Base-by-base conservation (phyloP, 2,888 invertebrate species). In the Osmoderma eremita region DNA sequence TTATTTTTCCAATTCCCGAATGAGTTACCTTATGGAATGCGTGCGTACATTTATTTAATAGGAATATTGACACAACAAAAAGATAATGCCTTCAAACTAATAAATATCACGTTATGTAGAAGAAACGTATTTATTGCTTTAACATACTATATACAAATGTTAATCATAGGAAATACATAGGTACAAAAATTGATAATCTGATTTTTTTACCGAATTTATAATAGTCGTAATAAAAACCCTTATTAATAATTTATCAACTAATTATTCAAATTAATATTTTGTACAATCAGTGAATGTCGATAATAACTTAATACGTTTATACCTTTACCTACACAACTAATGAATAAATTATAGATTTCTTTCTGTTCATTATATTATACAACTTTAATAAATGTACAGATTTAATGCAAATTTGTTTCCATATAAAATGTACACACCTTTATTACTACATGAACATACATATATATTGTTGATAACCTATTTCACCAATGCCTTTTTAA, bases 101-200 rank as follows among this genome's bases (percentile, higher is more conserved):
- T 48, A 39, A 56, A 41, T 38, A 10, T 13, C 22, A 30, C 5
- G 30, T 30, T 13, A 24, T n/a, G 36, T 64, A 64, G 51, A 64
- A 64, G 53, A 64, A 64, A 64, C 53, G 42, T 64, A 51, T 64
- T 64, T 64, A 64, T 64, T 64, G 64, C 64, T 64, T 64, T 22
- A 64, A 51, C 41, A 65, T 48, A 58, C 65, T 66, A 65, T 65
- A 38, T 65, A 66, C 65, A 66, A 58, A 66, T 66, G 50, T 58
- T 22, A 66, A 66, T 63, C 54, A 63, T 54, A 67, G 42, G 54
- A 67, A 67, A 63, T 53, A 67, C 51, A 53, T 67, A 63, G 48
- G 54, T 67, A 67, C 63, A 67, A 50, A 63, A 67, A 54, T 54
- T 20, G 54, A 38, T 58, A 49, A 45, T 48, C 15, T 45, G 24